Conservation (phyloP, 2,797 vertebrate species). For the Hyperoplus immaculatus region DNA sequence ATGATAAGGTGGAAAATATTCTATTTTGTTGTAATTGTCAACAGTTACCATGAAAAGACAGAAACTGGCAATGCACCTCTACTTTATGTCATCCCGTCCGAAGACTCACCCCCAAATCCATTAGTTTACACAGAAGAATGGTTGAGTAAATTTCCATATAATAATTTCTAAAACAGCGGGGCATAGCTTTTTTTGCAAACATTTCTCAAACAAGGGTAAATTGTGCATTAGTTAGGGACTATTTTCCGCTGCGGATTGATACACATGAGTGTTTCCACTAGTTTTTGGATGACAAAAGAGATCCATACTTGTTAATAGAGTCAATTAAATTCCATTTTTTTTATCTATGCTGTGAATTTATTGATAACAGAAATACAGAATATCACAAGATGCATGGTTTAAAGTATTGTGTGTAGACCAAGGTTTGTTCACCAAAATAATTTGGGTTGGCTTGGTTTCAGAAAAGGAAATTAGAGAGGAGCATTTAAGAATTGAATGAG, state of each 20-base stretch:
- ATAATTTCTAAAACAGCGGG: not conserved
- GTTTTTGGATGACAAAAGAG: not conserved
- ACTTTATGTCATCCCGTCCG: too few relatives aligned
- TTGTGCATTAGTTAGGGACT: not conserved
- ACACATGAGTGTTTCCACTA: not conserved
- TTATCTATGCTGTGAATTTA: not conserved
- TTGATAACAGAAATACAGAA: not conserved
- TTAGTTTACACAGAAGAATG: not conserved
- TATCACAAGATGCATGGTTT: not conserved
- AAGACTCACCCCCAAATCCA: not conserved
- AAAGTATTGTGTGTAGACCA: not conserved
- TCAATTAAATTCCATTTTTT: not conserved
- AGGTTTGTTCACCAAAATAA: conserved; percentile 3
- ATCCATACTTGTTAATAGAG: not conserved
- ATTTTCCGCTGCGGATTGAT: not conserved
- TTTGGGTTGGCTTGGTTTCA: conserved; percentile 39
- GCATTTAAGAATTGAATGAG: conserved; percentile 42
- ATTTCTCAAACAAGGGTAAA: not conserved
- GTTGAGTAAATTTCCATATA: not conserved
- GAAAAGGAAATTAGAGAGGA: conserved; percentile 28
- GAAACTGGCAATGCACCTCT: not conserved
- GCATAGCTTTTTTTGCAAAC: not conserved
- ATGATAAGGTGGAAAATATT: not conserved
- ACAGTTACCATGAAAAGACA: not conserved
- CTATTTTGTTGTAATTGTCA: not conserved